Base-by-base conservation (phyloP, 2,797 vertebrate species). In the Brachymystax lenok region DNA sequence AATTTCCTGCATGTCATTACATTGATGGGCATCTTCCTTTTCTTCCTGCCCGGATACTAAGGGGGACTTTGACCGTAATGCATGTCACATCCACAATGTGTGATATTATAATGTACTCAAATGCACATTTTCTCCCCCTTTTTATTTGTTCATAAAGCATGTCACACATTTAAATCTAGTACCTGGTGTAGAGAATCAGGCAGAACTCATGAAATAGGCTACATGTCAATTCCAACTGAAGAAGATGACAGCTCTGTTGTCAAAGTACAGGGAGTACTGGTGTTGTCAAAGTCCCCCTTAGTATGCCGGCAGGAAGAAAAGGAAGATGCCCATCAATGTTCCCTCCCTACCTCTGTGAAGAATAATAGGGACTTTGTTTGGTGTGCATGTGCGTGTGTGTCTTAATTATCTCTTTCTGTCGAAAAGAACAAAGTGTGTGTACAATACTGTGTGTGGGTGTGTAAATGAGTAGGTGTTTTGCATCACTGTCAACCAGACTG, bases 401-500 rank as follows among this genome's bases (percentile, higher is more conserved):
- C 35, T 69, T 4, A 46, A 46, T 56, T 56, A 56, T n/a, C 19
- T 56, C 51, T 17, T 52, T 52, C 6, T 46, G 10, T 46, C 40
- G 12, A 12, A 27, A 64, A 12, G n/a, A 56, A 56, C 79, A 83
- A 66, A 85, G 80, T 88, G 56, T 66, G 73, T 67, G 82, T 83
- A 80, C 77, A 61, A 83, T 82, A 80, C 75, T 54, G 66, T 76
- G 16, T 1, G 1, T 33, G 52, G 40, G 82, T 88, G 89, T 91
- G 84, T 85, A 80, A 71, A 72, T 80, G 86, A 87, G 82, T 85
- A 84, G 80, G 82, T 80, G 85, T 88, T 21, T 70, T n/a, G 89
- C 84, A 68, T 89, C 61, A 69, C 82, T 75, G 82, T 89, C 80
- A 82, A 81, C 83, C 85, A 90, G 90, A 91, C 81, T 79, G 30